A percentile compares a stretch with the other conserved stretches of the same genome.
These are phyloP conservation scores for Muscina levida DNA, from an alignment of 2,888 invertebrate genomes.

Conservation along the genomic window DNA sequence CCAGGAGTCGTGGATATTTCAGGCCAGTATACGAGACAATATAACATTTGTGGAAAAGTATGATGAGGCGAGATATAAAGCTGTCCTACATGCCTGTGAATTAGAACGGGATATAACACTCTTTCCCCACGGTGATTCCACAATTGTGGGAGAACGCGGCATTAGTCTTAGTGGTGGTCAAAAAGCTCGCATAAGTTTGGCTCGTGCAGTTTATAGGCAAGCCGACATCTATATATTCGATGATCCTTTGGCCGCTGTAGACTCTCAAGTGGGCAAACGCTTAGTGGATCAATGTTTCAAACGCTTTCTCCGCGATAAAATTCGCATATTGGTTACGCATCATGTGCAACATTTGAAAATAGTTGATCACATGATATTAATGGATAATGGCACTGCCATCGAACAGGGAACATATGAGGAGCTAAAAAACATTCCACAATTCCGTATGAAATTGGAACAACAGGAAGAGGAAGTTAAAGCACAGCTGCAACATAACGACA, in stretches of 20 bases:
- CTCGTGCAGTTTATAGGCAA: slow-evolving; percentile 86
- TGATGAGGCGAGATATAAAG: slow-evolving; percentile 81
- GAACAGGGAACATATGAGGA: slow-evolving; percentile 77
- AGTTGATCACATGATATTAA: slow-evolving; percentile 81
- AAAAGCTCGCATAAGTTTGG: slow-evolving; percentile 87
- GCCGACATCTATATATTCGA: slow-evolving; percentile 89
- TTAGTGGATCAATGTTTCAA: slow-evolving; percentile 87
- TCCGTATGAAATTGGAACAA: slow-evolving; percentile 73
- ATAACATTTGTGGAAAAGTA: slow-evolving; percentile 90
- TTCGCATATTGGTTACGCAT: slow-evolving; percentile 87
- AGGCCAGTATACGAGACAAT: slow-evolving; percentile 91
- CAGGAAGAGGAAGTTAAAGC: slow-evolving; percentile 69
- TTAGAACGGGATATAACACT: slow-evolving; percentile 84
- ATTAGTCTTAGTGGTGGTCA: slow-evolving; percentile 88
- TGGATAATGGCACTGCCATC: slow-evolving; percentile 80
- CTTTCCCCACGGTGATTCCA: slow-evolving; percentile 81
- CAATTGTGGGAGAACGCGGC: slow-evolving; percentile 84
- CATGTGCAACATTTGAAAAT: slow-evolving; percentile 83
- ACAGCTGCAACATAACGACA: slow-evolving; percentile 70
- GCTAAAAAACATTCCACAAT: slow-evolving; percentile 82
- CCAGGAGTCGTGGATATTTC: slow-evolving; percentile 91
- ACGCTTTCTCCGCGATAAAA: slow-evolving; percentile 83
- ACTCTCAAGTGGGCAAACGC: slow-evolving; percentile 87
- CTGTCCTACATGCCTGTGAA: slow-evolving; percentile 83
- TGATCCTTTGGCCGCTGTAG: slow-evolving; percentile 89